Percentiles rank a stretch among this genome's conserved stretches.
These are phyloP conservation scores for Zeugodacus cucurbitae DNA, from an alignment of 1,140 invertebrate genomes.

Conservation along the genomic window DNA sequence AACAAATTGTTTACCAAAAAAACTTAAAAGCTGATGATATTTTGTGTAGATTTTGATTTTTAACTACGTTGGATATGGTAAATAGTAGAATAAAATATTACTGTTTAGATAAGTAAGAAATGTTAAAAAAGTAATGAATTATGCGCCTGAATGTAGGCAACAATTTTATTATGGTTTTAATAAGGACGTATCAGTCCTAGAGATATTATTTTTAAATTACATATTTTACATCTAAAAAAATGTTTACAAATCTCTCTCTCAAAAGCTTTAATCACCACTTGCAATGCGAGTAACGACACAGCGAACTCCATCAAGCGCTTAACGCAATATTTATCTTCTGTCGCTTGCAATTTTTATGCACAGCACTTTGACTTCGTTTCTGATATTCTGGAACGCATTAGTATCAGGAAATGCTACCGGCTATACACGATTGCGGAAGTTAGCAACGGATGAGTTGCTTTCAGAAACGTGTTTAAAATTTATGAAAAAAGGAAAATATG, in stretches of 20 bases:
- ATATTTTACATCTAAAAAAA: too few relatives aligned
- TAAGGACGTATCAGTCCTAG: too few relatives aligned
- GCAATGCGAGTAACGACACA: too few relatives aligned
- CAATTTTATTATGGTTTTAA: too few relatives aligned
- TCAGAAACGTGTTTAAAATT: conserved; percentile 12
- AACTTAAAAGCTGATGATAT: not conserved
- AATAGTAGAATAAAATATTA: not conserved
- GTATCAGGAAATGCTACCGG: not conserved
- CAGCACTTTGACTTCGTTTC: not conserved
- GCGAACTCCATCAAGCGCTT: too few relatives aligned
- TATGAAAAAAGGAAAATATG: not conserved
- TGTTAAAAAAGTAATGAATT: not conserved
- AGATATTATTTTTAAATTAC: too few relatives aligned
- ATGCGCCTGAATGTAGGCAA: not conserved
- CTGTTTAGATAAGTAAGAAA: too few relatives aligned
- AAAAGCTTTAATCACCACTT: too few relatives aligned
- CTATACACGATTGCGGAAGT: conserved; percentile 6
- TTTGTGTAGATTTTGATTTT: not conserved
- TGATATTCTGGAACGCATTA: not conserved
- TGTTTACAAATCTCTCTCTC: too few relatives aligned
- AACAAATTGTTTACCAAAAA: not conserved
- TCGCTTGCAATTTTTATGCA: not conserved
- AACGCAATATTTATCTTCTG: too few relatives aligned
- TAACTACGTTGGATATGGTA: not conserved
- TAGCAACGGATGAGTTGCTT: not conserved